Percentiles rank a stretch among this genome's conserved stretches.
These are phyloP conservation scores for Tachysurus vachellii DNA, from an alignment of 2,113 vertebrate genomes.

Conservation along the genomic window DNA sequence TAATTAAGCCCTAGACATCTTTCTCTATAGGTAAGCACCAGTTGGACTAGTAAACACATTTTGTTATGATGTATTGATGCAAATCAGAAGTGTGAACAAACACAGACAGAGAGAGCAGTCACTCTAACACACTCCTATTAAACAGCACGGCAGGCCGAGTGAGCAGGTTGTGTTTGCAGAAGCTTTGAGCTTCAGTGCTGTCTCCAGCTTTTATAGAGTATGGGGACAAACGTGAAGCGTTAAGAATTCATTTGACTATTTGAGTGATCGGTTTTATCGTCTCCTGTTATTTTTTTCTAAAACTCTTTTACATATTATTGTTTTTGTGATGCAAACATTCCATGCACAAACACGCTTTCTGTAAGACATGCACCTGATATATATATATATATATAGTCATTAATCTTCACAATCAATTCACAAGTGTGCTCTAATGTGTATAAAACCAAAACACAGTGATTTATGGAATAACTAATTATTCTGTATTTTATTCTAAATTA, in stretches of 20 bases:
- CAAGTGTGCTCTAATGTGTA: neutral
- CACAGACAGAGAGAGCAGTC: slow-evolving; percentile 33
- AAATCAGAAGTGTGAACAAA: slow-evolving; percentile 37
- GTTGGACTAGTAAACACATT: slow-evolving; percentile 10
- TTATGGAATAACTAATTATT: neutral
- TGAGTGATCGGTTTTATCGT: neutral
- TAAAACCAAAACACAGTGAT: neutral
- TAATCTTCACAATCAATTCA: neutral
- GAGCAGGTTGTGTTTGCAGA: slow-evolving; percentile 46
- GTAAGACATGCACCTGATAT: neutral
- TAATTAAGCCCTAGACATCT: neutral
- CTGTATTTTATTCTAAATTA: no score
- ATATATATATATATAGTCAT: neutral
- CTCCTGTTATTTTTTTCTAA: neutral
- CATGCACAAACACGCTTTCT: neutral
- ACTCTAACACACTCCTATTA: slow-evolving; percentile 8
- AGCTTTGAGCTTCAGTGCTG: slow-evolving; percentile 23
- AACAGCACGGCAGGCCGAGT: slow-evolving; percentile 31
- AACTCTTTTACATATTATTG: neutral
- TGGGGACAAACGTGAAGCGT: slow-evolving; percentile 53
- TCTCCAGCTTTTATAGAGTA: neutral
- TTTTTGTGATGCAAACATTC: neutral
- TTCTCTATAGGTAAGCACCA: slow-evolving; percentile 17
- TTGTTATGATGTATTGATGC: slow-evolving; percentile 17
- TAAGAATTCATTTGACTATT: slow-evolving; percentile 22